phyloP scores from a whole-genome alignment of 2,888 invertebrate genomes.

The Synanthedon tipuliformis region DNA sequence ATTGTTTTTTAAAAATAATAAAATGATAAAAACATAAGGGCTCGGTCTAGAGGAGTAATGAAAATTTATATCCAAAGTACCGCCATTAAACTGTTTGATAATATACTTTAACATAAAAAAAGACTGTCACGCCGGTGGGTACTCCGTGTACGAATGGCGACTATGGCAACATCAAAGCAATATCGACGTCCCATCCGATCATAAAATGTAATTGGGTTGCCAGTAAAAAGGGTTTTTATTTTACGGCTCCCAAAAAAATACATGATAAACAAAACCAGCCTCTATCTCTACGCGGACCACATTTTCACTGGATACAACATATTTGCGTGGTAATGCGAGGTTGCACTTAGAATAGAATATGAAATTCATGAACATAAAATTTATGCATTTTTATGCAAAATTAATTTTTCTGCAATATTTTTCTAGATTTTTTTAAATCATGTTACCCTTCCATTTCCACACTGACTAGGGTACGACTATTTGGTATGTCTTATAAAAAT shows the following conservation, averaged over 20 bases:
- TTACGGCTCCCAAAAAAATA: slow-evolving; percentile 55
- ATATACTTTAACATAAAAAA: slow-evolving; percentile 9
- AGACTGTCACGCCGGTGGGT: slow-evolving; percentile 20
- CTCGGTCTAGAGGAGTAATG: slow-evolving; percentile 13
- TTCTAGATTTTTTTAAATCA: too few species aligned
- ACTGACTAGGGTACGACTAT: too few species aligned
- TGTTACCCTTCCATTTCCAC: too few species aligned
- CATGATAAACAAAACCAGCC: slow-evolving; percentile 55
- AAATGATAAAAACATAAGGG: background rate
- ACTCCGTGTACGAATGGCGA: slow-evolving; percentile 37
- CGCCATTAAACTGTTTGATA: slow-evolving; percentile 7
- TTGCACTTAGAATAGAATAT: too few species aligned
- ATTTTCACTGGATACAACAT: background rate
- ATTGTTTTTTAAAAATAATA: background rate
- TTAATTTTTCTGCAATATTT: too few species aligned
- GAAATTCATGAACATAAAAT: too few species aligned
- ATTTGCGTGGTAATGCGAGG: too few species aligned
- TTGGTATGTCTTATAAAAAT: too few species aligned
- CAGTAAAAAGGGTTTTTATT: slow-evolving; percentile 65
- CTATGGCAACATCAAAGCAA: slow-evolving; percentile 47
- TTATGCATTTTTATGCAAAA: too few species aligned
- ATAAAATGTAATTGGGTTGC: slow-evolving; percentile 67
- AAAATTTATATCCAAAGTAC: slow-evolving; percentile 23
- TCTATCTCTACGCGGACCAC: slow-evolving; percentile 23
- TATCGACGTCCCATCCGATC: slow-evolving; percentile 55